Percentiles rank a stretch among this genome's conserved stretches.
Evolutionary conservation across 2,113 vertebrate species (phyloP).

Genomic region (Dissostichus mawsoni): DNA sequence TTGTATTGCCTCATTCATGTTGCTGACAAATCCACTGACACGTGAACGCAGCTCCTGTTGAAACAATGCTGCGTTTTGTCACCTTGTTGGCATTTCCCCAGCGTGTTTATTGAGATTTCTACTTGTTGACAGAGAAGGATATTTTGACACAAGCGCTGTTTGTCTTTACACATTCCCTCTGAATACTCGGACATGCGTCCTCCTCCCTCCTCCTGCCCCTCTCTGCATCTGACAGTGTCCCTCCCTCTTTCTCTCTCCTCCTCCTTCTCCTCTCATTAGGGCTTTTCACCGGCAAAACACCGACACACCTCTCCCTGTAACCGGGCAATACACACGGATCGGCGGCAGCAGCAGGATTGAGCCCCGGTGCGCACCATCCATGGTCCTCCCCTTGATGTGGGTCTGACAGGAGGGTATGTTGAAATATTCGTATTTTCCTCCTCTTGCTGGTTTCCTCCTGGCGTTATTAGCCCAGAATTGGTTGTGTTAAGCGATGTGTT

Average conservation of each 20-base stretch:
- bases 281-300: constrained; percentile 69
- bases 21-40: constrained; percentile 3
- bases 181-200: constrained; percentile 6
- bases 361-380: constrained; percentile 60
- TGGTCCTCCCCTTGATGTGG: constrained; percentile 65
- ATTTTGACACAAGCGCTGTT: constrained; percentile 12
- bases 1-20: constrained; percentile 1
- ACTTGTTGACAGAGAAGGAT: constrained; percentile 54
- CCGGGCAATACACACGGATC: constrained; percentile 62
- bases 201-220: constrained; percentile 37
- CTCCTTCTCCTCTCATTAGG: constrained; percentile 57
- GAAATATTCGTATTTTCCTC: constrained; percentile 17
- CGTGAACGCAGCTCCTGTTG: constrained; percentile 21
- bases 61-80: constrained; percentile 33
- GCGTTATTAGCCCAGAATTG: constrained; percentile 3
- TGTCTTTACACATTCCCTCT: constrained; percentile 9
- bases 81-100: constrained; percentile 23
- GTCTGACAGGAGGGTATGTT: constrained; percentile 77
- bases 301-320: constrained; percentile 49
- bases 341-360: constrained; percentile 56
- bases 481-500: constrained; percentile 46
- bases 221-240: constrained; percentile 71
- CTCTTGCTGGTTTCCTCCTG: neutral
- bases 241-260: constrained; percentile 69
- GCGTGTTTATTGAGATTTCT: constrained; percentile 16